Base-by-base conservation (phyloP, 2,888 invertebrate genomes). In the Noctua janthina region DNA sequence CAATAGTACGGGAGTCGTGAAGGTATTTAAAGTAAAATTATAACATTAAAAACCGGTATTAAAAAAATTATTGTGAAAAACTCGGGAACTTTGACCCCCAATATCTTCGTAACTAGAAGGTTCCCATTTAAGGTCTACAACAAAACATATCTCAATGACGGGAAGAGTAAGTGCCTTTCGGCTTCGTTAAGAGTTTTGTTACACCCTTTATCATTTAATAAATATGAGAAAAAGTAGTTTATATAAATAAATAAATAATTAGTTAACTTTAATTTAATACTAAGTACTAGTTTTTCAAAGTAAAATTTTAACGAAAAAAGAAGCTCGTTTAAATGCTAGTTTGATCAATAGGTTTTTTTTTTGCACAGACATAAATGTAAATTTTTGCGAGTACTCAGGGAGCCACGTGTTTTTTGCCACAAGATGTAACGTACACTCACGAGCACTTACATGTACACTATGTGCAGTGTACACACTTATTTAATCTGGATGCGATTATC, bases 321-420 rank as follows among this genome's bases (percentile, higher is more conserved):
- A 46, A n/a, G 10, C 6, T 29, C 35, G 15, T 20, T 73, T 15
- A 43, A 39, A 59, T 59, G 49, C 17, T 51, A 75, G 75, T 76
- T 11, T 51, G 7, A 43, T n/a, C 11, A 54, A 35, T 29, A 46
- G 2, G 23, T 29, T 20, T 10, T 66, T 59, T 69, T 59, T 69
- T 79, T 54, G n/a, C n/a, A 35, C 29, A n/a, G 13, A 20, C 11
- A 20, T 8, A 43, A 2, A 17, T 35, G 68, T 56, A 39, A 13
- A 54, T 66, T 66, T n/a, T 39, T 23, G 81, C 29, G 49, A 80
- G 67, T 49, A n/a, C 49, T 69, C 62, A 49, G 54, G 62, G 17
- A 46, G 10, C 64, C 54, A 66, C 15, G 46, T 56, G 62, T 81
- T 76, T 49, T 1, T 35, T 51, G 17, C 20, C 51, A 49, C 46